These are phyloP conservation scores for Ceryle rudis DNA, from an alignment of 2,797 vertebrate species.

Conservation along the genomic window DNA sequence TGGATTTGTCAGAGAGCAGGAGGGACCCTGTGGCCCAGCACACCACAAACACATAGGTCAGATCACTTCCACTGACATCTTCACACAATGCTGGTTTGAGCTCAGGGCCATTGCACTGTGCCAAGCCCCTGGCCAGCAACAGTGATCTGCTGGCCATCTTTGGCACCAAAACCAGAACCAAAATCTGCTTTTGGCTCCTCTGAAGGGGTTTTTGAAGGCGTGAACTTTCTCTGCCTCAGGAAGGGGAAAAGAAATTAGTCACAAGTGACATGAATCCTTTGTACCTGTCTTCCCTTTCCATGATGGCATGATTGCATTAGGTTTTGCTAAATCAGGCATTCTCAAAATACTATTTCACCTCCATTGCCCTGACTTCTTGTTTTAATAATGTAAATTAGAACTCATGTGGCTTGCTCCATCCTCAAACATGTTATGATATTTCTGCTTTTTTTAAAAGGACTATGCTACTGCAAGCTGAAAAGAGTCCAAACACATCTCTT, in stretches of 20 bases:
- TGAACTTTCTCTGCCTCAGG: neutral
- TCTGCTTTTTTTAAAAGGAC: neutral
- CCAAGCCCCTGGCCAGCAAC: rapidly evolving
- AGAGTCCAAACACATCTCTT: neutral
- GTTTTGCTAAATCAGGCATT: neutral
- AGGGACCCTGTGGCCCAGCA: rapidly evolving
- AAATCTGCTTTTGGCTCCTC: neutral
- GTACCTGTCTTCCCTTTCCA: neutral
- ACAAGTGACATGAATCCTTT: neutral
- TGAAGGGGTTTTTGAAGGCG: neutral
- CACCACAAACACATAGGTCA: rapidly evolving
- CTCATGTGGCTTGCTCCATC: neutral
- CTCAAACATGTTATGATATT: neutral
- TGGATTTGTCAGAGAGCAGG: neutral
- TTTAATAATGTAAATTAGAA: neutral
- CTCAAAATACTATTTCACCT: neutral
- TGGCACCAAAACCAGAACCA: neutral
- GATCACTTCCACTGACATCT: rapidly evolving
- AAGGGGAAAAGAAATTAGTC: neutral
- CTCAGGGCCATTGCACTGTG: neutral
- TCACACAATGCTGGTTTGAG: rapidly evolving
- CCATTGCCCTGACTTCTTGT: neutral
- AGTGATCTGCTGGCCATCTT: too few species aligned
- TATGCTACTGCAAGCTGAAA: neutral
- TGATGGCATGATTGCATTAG: neutral